phyloP scores from a whole-genome alignment of 2,113 vertebrate species.

The Atrichornis clamosus region DNA sequence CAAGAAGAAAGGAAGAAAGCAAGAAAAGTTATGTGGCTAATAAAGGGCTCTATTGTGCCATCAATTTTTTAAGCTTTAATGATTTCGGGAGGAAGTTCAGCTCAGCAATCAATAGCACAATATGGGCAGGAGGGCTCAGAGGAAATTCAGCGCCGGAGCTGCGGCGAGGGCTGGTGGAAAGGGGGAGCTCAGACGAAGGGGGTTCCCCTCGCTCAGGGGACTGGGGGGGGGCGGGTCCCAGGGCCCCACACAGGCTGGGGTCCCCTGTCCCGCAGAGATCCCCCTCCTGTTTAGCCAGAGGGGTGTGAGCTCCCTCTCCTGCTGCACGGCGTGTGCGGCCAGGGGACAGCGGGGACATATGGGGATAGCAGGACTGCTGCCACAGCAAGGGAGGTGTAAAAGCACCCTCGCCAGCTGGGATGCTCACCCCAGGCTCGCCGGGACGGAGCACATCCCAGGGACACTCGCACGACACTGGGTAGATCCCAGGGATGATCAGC shows the following conservation, averaged over 20 bases:
- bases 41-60: conserved; percentile 56
- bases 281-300: fast-evolving
- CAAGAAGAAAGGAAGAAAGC: neutral
- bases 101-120: conserved; percentile 46
- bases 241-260: neutral
- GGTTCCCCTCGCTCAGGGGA: neutral
- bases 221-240: neutral
- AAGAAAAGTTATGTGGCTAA: conserved; percentile 63
- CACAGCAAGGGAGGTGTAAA: neutral
- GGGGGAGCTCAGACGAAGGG: neutral
- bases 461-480: too few relatives aligned
- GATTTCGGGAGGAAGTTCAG: conserved; percentile 49
- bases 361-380: neutral
- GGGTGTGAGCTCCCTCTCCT: neutral
- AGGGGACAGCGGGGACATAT: neutral
- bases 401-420: fast-evolving
- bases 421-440: fast-evolving
- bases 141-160: neutral
- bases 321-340: fast-evolving
- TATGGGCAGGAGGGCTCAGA: conserved; percentile 1
- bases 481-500: neutral
- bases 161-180: neutral
- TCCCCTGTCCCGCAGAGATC: neutral
- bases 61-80: conserved; percentile 65
- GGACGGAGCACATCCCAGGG: too few relatives aligned